Base-by-base conservation (phyloP, 2,888 invertebrate genomes). In the Phoronis australis region DNA sequence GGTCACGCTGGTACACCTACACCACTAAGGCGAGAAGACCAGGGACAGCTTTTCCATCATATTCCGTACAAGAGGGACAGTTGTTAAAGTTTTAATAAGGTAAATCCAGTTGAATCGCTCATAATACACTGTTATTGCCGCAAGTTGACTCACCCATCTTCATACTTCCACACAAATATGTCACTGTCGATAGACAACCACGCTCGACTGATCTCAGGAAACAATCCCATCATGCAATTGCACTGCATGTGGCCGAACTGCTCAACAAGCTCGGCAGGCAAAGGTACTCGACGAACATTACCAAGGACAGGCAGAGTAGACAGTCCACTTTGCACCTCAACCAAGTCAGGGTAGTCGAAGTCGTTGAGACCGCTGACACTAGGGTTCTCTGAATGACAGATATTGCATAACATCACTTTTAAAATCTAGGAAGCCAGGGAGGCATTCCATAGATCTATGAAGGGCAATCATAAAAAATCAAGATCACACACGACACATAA, bases 101-200 rank as follows among this genome's bases (percentile, higher is more conserved):
- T n/a, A n/a, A n/a, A n/a, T n/a, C n/a, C n/a, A n/a, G n/a, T n/a
- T n/a, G n/a, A n/a, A n/a, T n/a, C n/a, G n/a, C n/a, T n/a, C n/a
- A n/a, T n/a, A n/a, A n/a, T n/a, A n/a, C n/a, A n/a, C n/a, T n/a
- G n/a, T n/a, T n/a, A n/a, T n/a, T n/a, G n/a, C n/a, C n/a, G n/a
- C n/a, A n/a, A n/a, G n/a, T n/a, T n/a, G n/a, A n/a, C n/a, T 57
- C 56, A 76, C 75, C 85, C 90, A 78, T 92, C 88, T 77, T 95
- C 93, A 79, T 93, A 97, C 24, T 93, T 90, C 99, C 99, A 99
- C 35, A 96, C 85, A 80, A 94, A 99, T 62, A 99, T 88, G 79
- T 96, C 94, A 65, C 92, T 94, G 74, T 99, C 99, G 61, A 99
- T 91, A 4, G 94, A 91, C 48, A 99, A 80, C 96, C 96, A 99